Base-by-base conservation (phyloP, 2,888 invertebrate genomes). In the Gibbula magus region DNA sequence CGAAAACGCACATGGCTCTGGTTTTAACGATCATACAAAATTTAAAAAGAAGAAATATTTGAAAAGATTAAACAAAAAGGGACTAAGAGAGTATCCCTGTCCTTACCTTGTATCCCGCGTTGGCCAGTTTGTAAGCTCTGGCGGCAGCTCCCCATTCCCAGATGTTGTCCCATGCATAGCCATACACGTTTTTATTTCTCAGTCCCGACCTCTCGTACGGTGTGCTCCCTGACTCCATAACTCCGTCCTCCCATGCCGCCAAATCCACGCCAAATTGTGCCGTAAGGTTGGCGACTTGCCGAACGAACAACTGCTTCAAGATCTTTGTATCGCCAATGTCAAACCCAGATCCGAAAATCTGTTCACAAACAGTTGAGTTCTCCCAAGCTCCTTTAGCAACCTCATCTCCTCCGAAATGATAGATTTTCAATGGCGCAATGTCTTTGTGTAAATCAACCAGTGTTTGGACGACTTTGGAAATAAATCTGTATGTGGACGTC, bases 381-480 rank as follows among this genome's bases (percentile, higher is more conserved):
- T 74, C 54, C 90, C 89, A 90, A 0, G 89, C 88, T 0, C 84
- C 85, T 3, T 56, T 52, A 0, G 89, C 88, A 22, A 89, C 89
- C 73, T 91, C 90, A 79, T 90, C 90, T 0, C 90, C 91, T 10
- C 90, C 91, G 75, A 89, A 89, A 81, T 90, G 90, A 75, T 85
- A 89, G 20, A 84, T 82, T 29, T 81, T 82, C 25, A 91, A 79
- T 4, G 90, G 89, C 73, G 83, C 85, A 20, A 89, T 86, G 67
- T 85, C 85, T 70, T 67, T 75, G 74, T 90, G 89, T 66, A 89
- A 78, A 45, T 84, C 82, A 20, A 83, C 81, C 8, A 91, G 74
- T 13, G 86, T 83, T 5, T 54, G 29, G 5, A 90, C 83, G 0
- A 91, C 77, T 45, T 88, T 85, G 0, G 79, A 70, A 10, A 91